These are phyloP conservation scores for Megalonaias nervosa DNA, from an alignment of 1,140 invertebrate genomes.

Conservation along the genomic window DNA sequence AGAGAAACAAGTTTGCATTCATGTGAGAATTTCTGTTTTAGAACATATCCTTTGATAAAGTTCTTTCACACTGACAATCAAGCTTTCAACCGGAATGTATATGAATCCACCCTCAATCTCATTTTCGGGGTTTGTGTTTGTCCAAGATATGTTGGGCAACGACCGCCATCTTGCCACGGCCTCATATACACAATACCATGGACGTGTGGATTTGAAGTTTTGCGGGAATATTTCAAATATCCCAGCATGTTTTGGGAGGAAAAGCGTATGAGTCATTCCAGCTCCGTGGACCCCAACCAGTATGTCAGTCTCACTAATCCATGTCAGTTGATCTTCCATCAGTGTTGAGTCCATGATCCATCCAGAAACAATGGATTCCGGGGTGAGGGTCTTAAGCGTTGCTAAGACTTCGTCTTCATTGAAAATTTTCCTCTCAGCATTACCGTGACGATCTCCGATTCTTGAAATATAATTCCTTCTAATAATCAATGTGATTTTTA, in stretches of 20 bases:
- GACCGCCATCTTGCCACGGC: constrained; percentile 54
- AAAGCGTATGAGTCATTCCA: constrained; percentile 95
- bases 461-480: too few relatives aligned
- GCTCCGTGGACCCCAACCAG: constrained; percentile 98
- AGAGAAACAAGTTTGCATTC: too few relatives aligned
- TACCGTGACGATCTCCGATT: too few relatives aligned
- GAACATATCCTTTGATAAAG: too few relatives aligned
- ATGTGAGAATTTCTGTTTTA: too few relatives aligned
- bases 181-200: too few relatives aligned
- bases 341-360: constrained; percentile 48
- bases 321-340: constrained; percentile 53
- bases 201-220: constrained; percentile 37
- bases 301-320: constrained; percentile 83
- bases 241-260: constrained; percentile 91
- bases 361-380: constrained; percentile 33
- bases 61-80: too few relatives aligned
- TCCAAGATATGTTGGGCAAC: constrained; percentile 50
- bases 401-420: constrained; percentile 41
- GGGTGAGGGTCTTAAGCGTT: background rate
- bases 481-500: too few relatives aligned
- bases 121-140: constrained; percentile 42
- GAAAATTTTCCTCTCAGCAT: too few relatives aligned
- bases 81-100: too few relatives aligned
- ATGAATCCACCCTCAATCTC: constrained; percentile 19
- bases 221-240: constrained; percentile 89